These are phyloP conservation scores for Dicrostonyx torquatus DNA, from an alignment of 2,797 vertebrate species.

Conservation along the genomic window DNA sequence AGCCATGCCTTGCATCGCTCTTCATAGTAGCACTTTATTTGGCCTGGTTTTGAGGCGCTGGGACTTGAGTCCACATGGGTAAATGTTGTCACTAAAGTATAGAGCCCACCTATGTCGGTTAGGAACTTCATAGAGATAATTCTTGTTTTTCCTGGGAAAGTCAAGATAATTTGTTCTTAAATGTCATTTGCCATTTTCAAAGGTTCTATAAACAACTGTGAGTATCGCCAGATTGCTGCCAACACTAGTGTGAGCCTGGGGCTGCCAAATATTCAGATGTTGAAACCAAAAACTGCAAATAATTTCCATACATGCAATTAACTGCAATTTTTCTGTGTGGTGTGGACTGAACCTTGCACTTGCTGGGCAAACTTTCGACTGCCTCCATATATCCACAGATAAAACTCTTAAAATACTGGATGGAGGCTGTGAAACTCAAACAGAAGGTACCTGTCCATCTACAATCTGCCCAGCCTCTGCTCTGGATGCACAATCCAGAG, in stretches of 20 bases:
- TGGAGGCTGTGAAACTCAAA: not conserved
- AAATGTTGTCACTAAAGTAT: constrained; percentile 33
- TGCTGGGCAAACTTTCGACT: not conserved
- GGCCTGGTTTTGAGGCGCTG: not conserved
- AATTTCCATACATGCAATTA: not conserved
- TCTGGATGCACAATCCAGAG: not conserved
- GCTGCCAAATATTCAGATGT: not conserved
- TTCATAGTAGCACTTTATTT: not conserved
- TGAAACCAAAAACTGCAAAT: constrained; percentile 37
- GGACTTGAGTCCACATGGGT: not conserved
- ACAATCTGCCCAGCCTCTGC: not conserved
- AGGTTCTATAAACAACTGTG: not conserved
- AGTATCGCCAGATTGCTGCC: not conserved
- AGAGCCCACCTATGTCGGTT: not conserved
- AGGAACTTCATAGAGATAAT: not conserved
- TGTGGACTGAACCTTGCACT: not conserved
- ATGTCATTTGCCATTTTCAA: constrained; percentile 1
- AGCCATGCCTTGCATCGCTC: too few relatives aligned
- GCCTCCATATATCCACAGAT: not conserved
- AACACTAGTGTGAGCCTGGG: not conserved
- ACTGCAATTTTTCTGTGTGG: not conserved
- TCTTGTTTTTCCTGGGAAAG: constrained; percentile 38
- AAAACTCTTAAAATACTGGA: not conserved
- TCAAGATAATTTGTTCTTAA: constrained; percentile 10
- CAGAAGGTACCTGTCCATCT: not conserved